Conservation (phyloP, 2,888 invertebrate species). For the Eupithecia exiguata region DNA sequence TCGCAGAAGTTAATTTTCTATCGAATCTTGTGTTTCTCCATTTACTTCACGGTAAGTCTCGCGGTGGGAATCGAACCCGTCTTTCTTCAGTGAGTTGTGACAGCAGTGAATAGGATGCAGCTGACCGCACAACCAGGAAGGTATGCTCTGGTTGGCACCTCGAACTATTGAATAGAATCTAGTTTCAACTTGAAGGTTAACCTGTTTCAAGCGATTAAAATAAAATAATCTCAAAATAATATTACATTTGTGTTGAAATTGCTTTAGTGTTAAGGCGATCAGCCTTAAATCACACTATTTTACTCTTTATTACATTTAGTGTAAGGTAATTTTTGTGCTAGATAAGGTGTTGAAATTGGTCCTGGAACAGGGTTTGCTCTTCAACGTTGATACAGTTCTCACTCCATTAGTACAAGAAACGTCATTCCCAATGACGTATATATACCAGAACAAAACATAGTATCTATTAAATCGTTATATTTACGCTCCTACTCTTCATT, state of each 20-base stretch:
- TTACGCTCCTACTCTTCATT: too few species aligned
- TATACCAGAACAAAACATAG: too few species aligned
- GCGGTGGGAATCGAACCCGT: not conserved
- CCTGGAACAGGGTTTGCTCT: not conserved
- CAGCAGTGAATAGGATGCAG: not conserved
- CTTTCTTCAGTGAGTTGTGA: not conserved
- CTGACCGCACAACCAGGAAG: not conserved
- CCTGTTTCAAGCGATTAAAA: not conserved
- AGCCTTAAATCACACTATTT: too few species aligned
- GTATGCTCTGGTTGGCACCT: not conserved
- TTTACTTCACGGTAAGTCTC: not conserved
- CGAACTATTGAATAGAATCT: not conserved
- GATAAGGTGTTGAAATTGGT: not conserved
- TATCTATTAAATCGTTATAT: too few species aligned
- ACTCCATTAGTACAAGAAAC: not conserved
- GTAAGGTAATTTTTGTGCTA: not conserved
- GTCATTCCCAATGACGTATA: too few species aligned
- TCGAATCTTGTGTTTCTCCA: not conserved
- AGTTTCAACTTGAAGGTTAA: not conserved
- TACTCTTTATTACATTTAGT: too few species aligned
- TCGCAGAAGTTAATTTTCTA: not conserved
- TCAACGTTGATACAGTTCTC: not conserved
- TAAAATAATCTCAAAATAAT: not conserved
- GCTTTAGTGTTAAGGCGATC: not conserved
- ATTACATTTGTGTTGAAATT: not conserved